Base-by-base conservation (phyloP, 2,797 vertebrate species). In the Dromococcyx pavoninus region DNA sequence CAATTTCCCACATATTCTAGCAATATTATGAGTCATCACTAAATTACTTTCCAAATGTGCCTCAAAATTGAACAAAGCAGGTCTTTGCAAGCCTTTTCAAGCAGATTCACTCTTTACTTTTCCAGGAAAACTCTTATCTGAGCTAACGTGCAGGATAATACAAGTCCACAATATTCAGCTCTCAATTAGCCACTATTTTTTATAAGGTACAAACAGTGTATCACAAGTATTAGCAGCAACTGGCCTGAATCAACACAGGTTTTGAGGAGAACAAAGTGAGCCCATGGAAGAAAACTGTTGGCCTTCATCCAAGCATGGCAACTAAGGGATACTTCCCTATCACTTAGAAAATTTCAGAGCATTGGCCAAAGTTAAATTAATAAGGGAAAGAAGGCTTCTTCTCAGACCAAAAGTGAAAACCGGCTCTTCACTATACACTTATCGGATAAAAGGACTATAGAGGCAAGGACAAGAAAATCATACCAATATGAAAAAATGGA, bases 251-350 rank as follows among this genome's bases (percentile, higher is more conserved):
- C 41, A 89, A 78, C 71, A 72, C 39, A 51, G 83, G 43, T 95
- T 91, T 70, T 85, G 46, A 91, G 44, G 44, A 93, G 95, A 96
- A 93, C 71, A 91, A 93, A 90, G 91, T 12, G 1, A 93, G 74
- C 60, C 75, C 78, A 71, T 91, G 90, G 28, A 89, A 85, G 65
- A 87, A 94, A 94, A 92, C 46, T 75, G 60, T 67, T 92, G 91
- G 77, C 86, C 44, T 82, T 61, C 3, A 0, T 65, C 84, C 91
- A 96, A 79, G 51, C 57, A 72, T 3, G 4, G 51, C 58, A 91
- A 91, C 58, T 69, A 86, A 89, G 39, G 51, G 81, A 65, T 50
- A 79, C 83, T 92, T 91, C 84, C 60, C 48, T 82, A 86, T 27
- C 44, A 67, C n/a, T 79, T 43, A 0, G 3, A 79, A 87, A 67